Evolutionary conservation across 2,113 vertebrate genomes (phyloP).

Genomic region (Anas platyrhynchos): DNA sequence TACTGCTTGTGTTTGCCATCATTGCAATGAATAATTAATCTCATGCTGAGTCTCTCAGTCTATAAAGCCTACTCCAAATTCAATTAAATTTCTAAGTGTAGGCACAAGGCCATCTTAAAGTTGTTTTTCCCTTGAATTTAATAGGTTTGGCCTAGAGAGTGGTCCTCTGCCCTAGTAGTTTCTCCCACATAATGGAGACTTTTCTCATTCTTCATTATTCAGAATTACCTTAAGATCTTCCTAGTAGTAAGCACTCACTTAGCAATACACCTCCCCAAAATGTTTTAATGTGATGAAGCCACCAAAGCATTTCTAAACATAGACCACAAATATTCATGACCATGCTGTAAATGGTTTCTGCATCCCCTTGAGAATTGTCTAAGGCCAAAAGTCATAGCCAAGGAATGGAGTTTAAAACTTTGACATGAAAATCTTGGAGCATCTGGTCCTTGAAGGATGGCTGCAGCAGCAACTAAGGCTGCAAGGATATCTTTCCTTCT

Average conservation of each 20-base stretch:
- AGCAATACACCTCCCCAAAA: background rate
- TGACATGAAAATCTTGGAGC: background rate
- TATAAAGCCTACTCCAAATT: conserved; percentile 52
- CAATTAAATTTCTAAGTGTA: conserved; percentile 55
- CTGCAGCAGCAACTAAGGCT: background rate
- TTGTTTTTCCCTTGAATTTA: conserved; percentile 55
- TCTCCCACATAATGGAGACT: background rate
- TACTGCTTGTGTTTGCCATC: conserved; percentile 17
- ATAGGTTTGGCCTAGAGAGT: conserved; percentile 34
- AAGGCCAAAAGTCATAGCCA: background rate
- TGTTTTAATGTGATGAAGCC: background rate
- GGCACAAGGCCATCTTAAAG: conserved; percentile 60
- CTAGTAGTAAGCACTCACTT: background rate
- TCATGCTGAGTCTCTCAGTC: background rate
- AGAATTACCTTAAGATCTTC: conserved; percentile 1
- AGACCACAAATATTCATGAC: background rate
- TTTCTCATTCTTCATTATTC: conserved; percentile 16
- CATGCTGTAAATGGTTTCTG: background rate
- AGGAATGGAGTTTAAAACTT: background rate
- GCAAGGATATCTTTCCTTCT: background rate
- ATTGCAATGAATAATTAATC: conserved; percentile 34
- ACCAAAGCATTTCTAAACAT: conserved; percentile 3
- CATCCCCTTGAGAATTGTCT: background rate
- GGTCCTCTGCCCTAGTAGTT: conserved; percentile 15
- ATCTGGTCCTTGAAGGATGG: rapidly evolving